These are phyloP conservation scores for Leucosticte australis DNA, from an alignment of 2,113 vertebrate species.

Conservation along the genomic window DNA sequence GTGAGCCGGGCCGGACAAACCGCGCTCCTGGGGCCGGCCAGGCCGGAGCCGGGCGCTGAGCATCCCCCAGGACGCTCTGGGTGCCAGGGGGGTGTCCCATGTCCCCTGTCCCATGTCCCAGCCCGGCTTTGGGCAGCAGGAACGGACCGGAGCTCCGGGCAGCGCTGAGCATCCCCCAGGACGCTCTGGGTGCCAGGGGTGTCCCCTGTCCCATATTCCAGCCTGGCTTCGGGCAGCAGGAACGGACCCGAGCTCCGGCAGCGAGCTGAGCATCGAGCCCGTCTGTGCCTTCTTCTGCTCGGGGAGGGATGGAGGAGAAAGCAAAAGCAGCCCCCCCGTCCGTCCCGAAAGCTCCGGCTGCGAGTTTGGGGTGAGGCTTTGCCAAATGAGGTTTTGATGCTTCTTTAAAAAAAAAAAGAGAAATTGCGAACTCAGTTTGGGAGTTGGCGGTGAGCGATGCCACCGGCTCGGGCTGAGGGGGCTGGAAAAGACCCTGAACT, in stretches of 20 bases:
- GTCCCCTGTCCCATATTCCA: no score
- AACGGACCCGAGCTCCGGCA: background rate
- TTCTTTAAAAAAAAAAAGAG: background rate
- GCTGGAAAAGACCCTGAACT: background rate
- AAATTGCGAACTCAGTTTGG: background rate
- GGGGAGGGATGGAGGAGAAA: background rate
- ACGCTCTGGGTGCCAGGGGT: no score
- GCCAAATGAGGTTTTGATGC: background rate
- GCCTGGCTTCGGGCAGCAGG: no score
- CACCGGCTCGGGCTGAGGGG: no score
- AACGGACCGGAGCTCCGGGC: background rate
- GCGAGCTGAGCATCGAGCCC: conserved; percentile 2
- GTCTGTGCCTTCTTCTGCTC: conserved; percentile 23
- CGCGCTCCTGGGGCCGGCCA: background rate
- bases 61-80: background rate
- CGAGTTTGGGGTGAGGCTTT: background rate
- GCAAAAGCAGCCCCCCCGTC: background rate
- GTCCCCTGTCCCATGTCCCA: background rate
- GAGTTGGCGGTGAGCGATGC: background rate
- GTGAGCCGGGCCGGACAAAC: conserved; percentile 76
- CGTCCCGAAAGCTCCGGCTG: background rate
- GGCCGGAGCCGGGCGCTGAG: background rate
- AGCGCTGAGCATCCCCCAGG: background rate
- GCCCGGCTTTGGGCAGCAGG: background rate
- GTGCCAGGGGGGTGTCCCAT: background rate